Percentiles rank a stretch among this genome's conserved stretches.
phyloP scores from a whole-genome alignment of 2,113 vertebrate genomes.

The Trinectes maculatus region DNA sequence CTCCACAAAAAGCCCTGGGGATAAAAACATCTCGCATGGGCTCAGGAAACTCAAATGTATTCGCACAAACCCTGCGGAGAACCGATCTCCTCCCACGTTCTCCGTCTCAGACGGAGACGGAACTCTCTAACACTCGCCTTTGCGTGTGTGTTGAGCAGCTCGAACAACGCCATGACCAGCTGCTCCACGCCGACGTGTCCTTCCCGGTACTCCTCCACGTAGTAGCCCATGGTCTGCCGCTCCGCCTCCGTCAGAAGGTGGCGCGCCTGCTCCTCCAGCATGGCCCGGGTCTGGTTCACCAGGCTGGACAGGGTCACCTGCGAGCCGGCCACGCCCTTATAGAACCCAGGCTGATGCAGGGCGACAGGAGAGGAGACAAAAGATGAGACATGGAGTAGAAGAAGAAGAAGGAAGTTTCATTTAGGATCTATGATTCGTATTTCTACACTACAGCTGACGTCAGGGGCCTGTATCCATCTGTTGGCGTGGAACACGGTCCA shows the following conservation, averaged over 20 bases:
- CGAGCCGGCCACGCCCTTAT: constrained; percentile 92
- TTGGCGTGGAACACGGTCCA: no score
- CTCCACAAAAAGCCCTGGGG: no score
- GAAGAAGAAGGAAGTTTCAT: no score
- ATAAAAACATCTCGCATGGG: no score
- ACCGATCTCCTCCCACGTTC: no score
- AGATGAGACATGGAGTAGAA: not conserved
- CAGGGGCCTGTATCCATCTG: no score
- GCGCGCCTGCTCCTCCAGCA: constrained; percentile 93
- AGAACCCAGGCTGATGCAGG: constrained; percentile 85
- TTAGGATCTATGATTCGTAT: not conserved
- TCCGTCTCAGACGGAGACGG: no score
- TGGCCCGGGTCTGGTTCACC: constrained; percentile 90
- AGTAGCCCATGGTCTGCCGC: constrained; percentile 92
- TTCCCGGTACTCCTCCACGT: constrained; percentile 92
- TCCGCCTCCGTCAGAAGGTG: constrained; percentile 91
- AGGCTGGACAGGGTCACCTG: constrained; percentile 96
- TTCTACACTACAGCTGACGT: no score
- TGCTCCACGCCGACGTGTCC: constrained; percentile 90
- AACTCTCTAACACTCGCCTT: constrained; percentile 90
- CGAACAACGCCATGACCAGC: constrained; percentile 92
- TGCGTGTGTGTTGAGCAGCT: constrained; percentile 95
- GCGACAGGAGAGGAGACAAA: not conserved
- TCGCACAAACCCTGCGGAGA: no score
- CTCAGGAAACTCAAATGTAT: no score